Conservation (phyloP, 2,888 invertebrate species). For the Nomada ruficornis region DNA sequence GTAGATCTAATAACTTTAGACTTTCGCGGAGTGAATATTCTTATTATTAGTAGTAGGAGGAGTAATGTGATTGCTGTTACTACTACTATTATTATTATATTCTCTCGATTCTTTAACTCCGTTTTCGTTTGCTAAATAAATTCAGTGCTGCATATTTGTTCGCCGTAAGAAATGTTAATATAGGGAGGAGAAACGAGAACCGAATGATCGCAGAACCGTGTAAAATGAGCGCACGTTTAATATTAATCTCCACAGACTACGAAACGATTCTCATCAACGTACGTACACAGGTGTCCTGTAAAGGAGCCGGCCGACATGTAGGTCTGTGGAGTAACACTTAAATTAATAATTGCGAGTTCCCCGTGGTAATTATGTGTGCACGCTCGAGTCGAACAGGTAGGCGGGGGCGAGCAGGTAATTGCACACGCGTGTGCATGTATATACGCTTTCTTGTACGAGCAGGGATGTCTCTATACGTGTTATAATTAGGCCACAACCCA, state of each 20-base stretch:
- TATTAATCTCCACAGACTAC: constrained; percentile 25
- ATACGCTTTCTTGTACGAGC: constrained; percentile 31
- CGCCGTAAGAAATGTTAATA: neutral
- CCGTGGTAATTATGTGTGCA: constrained; percentile 64
- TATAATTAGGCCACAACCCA: constrained; percentile 1
- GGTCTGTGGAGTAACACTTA: constrained; percentile 65
- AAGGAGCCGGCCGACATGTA: constrained; percentile 52
- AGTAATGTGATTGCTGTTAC: no score
- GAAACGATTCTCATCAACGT: constrained; percentile 31
- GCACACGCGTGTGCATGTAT: constrained; percentile 55
- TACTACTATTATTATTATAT: no score
- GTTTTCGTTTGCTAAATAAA: neutral
- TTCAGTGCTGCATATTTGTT: neutral
- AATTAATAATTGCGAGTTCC: constrained; percentile 68
- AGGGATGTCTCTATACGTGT: constrained; percentile 3
- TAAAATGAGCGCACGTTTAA: constrained; percentile 18
- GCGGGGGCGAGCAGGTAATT: constrained; percentile 58
- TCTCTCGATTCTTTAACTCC: neutral
- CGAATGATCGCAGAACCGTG: neutral
- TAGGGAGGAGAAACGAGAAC: neutral
- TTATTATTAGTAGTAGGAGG: no score
- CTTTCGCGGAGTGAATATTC: no score
- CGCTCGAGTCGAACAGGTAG: constrained; percentile 47
- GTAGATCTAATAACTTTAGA: no score
- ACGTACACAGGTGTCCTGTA: constrained; percentile 14